Evolutionary conservation across 1,140 invertebrate species (phyloP), one percentile per base, ranked within the genome.

Genomic region (Heliconius melpomene): DNA sequence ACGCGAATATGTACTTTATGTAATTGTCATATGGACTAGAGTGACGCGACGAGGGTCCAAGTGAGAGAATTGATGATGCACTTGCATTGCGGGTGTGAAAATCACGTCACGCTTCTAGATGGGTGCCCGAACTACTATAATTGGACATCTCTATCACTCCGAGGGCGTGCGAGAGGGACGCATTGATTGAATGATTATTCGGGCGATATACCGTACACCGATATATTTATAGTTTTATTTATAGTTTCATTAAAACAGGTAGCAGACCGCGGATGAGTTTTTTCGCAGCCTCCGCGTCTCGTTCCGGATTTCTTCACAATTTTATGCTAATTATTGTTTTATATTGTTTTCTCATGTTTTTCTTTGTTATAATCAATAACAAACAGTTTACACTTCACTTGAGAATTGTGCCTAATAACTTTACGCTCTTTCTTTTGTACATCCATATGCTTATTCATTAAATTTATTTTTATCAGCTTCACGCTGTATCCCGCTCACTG

Each of bases 161-260:
- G 20, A 57, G 23, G 29, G 72, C 7, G 52, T 40, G 77, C 52
- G 81, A 85, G 75, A 72, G 79, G 71, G 79, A 83, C 73, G 75
- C 38, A 83, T 72, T 83, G 82, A 84, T 86, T 82, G 79, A 83
- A 84, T 83, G 77, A 86, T 84, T 83, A 85, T 79, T 84, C 79
- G 81, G 84, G 78, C 83, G 82, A 79, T 83, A 80, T 79, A 57
- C 52, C 20, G 77, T 78, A 57, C 79, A 54, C 77, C 78, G 77
- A 80, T 85, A 82, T 85, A 83, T 88, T 84, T 85, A 86, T 86
- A 79, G 77, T 83, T 82, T 83, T 82, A 79, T 84, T 82, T 85
- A 83, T 82, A 87, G 50, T 86, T 82, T 82, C 80, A 87, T 87
- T 88, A 85, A 70, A 84, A 76, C 72, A 79, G 32, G 74, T 85